Evolutionary conservation across 2,113 vertebrate species (phyloP), one percentile per base, ranked within the genome.

Genomic region (Indicator maculatus): DNA sequence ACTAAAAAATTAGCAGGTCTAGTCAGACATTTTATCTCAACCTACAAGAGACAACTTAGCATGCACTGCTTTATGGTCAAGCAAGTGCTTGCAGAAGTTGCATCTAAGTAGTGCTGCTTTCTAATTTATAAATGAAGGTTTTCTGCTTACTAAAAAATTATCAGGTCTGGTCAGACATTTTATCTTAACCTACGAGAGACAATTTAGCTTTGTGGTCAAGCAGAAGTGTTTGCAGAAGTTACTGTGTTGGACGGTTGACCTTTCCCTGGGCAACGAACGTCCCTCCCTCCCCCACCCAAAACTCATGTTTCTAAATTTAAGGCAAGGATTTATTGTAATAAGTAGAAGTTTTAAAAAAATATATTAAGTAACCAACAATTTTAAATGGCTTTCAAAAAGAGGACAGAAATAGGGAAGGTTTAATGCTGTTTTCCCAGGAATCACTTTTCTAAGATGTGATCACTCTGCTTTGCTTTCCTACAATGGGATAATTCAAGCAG

Each of bases 401-500:
- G 41, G 63, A 30, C 66, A 80, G 72, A 63, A 80, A 36, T 12
- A 82, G 59, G 38, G 60, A 93, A 79, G 58, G 38, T 84, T 91
- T 89, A 56, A 12, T 1, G 6, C 23, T 47, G 2, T 81, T 92
- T 93, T 91, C 66, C 78, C 63, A 93, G 95, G 93, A 87, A 79
- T 79, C 44, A 58, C 55, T 93, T 66, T 55, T 27, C 67, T 79
- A 39, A 85, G 71, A 87, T 87, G 59, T 89, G 81, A 93, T 91
- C 92, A 65, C 50, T 82, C 52, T 86, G 61, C 63, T 94, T 89
- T 89, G 85, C 79, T 92, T 95, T 87, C 58, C 63, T 89, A 85
- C 74, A 79, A 5, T 74, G 66, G 63, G 66, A 69, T 93, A 96
- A 96, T 96, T 95, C 88, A 89, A 75, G 24, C 66, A 76, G 80